Percentiles rank a stretch among this genome's conserved stretches.
phyloP scores from a whole-genome alignment of 2,888 invertebrate species.

The Hydraecia micacea region DNA sequence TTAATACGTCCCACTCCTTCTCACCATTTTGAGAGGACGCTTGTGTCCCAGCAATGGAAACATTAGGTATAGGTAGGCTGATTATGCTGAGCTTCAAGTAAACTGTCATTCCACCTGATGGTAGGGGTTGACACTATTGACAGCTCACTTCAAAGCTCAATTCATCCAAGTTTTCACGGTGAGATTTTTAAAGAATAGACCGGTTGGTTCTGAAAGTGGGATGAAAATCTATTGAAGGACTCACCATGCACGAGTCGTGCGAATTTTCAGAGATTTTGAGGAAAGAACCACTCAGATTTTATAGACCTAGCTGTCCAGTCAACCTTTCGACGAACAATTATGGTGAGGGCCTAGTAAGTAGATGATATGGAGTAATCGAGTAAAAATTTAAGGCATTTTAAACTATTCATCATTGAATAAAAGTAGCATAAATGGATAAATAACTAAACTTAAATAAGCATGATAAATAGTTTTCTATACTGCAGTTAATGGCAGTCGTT shows the following conservation, averaged over 20 bases:
- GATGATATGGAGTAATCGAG: too few species aligned
- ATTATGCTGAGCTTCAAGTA: not conserved
- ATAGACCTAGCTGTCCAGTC: not conserved
- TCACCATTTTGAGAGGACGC: too few species aligned
- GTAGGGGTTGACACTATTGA: not conserved
- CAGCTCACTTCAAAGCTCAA: not conserved
- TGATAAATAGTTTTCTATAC: slow-evolving; percentile 22
- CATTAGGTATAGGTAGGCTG: too few species aligned
- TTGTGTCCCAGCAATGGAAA: too few species aligned
- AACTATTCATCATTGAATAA: too few species aligned
- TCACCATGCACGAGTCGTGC: not conserved
- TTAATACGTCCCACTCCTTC: too few species aligned
- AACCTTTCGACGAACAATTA: too few species aligned
- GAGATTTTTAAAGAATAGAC: not conserved
- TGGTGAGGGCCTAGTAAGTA: too few species aligned
- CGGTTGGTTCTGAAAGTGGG: not conserved
- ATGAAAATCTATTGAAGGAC: not conserved
- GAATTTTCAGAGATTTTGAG: not conserved
- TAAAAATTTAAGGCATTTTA: not conserved
- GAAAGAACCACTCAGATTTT: not conserved
- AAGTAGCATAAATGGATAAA: not conserved
- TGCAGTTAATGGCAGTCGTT: slow-evolving; percentile 31
- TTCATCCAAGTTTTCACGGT: not conserved
- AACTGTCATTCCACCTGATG: not conserved
- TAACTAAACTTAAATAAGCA: not conserved